phyloP scores from a whole-genome alignment of 2,113 vertebrate genomes.

The Azemiops feae region DNA sequence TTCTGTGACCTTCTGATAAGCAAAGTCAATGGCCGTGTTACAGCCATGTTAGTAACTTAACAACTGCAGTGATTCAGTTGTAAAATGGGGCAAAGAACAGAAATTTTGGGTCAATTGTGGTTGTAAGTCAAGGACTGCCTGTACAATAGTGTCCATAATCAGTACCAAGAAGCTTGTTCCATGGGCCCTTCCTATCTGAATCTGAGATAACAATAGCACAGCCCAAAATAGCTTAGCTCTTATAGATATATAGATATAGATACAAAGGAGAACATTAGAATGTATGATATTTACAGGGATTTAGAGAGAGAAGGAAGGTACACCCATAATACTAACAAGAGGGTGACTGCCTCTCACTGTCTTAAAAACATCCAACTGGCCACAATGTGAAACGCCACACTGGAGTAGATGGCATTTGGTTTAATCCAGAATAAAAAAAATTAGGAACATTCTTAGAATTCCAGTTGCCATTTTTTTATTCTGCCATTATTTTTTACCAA shows the following conservation, averaged over 20 bases:
- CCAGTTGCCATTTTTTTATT: not conserved
- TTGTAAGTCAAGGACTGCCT: not conserved
- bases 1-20: too few relatives aligned
- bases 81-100: not conserved
- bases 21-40: too few relatives aligned
- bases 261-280: not conserved
- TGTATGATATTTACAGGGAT: not conserved
- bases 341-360: not conserved
- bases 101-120: not conserved
- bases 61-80: not conserved
- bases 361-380: not conserved
- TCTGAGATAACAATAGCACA: not conserved
- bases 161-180: not conserved
- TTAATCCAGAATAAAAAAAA: not conserved
- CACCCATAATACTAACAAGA: not conserved
- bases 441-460: not conserved
- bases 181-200: not conserved
- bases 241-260: not conserved
- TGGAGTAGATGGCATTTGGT: not conserved
- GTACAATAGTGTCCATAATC: not conserved
- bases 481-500: not conserved
- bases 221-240: not conserved
- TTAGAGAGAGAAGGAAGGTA: not conserved
- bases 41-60: not conserved
- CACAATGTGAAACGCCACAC: not conserved